phyloP scores from a whole-genome alignment of 1,140 invertebrate species.

The Neuroterus valhalla region DNA sequence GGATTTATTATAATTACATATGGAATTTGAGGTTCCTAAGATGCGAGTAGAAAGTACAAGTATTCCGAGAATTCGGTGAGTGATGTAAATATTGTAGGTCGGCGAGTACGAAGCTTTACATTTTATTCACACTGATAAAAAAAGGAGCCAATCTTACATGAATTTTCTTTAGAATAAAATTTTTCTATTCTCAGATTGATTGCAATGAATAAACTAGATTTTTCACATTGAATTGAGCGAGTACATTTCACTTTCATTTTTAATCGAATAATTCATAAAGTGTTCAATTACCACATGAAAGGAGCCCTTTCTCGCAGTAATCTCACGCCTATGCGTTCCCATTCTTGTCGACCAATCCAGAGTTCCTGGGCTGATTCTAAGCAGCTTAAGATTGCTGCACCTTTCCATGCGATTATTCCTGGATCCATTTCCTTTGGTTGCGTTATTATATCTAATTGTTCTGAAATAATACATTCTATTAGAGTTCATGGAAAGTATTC shows the following conservation, averaged over 20 bases:
- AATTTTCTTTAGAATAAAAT: not conserved
- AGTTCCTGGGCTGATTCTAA: slow-evolving; percentile 94
- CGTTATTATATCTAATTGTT: slow-evolving; percentile 89
- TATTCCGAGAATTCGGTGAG: not conserved
- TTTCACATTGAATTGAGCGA: not conserved
- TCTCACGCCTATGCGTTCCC: slow-evolving; percentile 89
- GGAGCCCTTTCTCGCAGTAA: slow-evolving; percentile 90
- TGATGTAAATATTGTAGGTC: not conserved
- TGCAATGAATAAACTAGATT: not conserved
- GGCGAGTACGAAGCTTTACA: not conserved
- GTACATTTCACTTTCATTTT: too few species aligned
- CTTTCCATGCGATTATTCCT: slow-evolving; percentile 93
- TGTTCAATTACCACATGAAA: slow-evolving; percentile 82
- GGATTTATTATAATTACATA: slow-evolving; percentile 51
- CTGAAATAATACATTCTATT: slow-evolving; percentile 64
- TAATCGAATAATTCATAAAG: slow-evolving; percentile 20
- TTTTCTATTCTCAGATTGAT: not conserved
- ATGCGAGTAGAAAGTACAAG: not conserved
- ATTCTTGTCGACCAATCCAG: slow-evolving; percentile 92
- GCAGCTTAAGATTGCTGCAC: slow-evolving; percentile 93
- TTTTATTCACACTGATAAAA: not conserved
- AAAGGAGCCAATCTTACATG: not conserved
- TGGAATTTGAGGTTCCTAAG: slow-evolving; percentile 6
- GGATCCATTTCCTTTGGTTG: slow-evolving; percentile 93
- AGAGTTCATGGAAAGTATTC: slow-evolving; percentile 23